Conservation (phyloP, 2,888 invertebrate species). For the Alloplasta piceator region DNA sequence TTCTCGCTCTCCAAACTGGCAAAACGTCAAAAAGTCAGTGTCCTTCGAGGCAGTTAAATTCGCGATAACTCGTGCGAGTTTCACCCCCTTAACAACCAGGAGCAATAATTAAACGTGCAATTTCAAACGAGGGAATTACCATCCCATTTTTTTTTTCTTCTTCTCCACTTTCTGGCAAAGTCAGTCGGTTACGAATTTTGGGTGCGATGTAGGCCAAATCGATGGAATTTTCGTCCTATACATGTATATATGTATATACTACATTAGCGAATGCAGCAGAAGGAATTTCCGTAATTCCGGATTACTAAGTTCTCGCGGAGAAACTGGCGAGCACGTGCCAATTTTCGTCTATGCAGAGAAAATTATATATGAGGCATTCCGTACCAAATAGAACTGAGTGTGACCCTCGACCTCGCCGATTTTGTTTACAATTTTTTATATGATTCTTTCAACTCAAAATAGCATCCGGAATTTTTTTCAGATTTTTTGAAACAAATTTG, state of each 20-base stretch:
- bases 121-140: conserved; percentile 42
- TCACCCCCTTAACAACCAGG: conserved; percentile 42
- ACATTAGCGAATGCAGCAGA: conserved; percentile 45
- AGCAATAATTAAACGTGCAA: conserved; percentile 63
- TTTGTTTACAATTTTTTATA: too few relatives aligned
- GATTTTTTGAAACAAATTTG: too few relatives aligned
- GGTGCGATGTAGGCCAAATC: conserved; percentile 48
- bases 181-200: conserved; percentile 49
- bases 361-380: neutral
- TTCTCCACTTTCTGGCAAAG: conserved; percentile 26
- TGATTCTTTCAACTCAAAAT: too few relatives aligned
- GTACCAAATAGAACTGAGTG: too few relatives aligned
- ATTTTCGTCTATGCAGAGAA: conserved; percentile 46
- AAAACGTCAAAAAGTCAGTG: conserved; percentile 43
- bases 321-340: conserved; percentile 53
- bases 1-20: conserved; percentile 41
- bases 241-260: neutral
- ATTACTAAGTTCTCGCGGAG: conserved; percentile 51
- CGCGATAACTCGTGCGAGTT: conserved; percentile 41
- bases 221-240: conserved; percentile 41
- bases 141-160: conserved; percentile 16
- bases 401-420: too few relatives aligned
- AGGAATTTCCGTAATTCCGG: conserved; percentile 58
- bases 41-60: conserved; percentile 34
- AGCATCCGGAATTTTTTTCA: too few relatives aligned